phyloP scores from a whole-genome alignment of 2,797 vertebrate species.

The Coranthus polyacanthus region DNA sequence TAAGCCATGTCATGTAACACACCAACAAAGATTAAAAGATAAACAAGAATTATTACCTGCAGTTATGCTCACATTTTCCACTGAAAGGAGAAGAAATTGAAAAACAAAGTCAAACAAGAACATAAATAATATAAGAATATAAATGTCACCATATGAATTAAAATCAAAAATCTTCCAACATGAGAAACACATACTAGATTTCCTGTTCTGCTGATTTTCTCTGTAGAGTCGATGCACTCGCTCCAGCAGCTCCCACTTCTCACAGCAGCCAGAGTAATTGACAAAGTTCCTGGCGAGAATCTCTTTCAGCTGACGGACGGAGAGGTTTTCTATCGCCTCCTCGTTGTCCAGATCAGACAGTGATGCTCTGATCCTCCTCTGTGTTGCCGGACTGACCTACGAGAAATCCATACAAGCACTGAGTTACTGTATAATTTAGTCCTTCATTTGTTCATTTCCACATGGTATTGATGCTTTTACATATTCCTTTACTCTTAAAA shows the following conservation, averaged over 20 bases:
- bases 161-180: not conserved
- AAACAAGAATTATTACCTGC: conserved; percentile 79
- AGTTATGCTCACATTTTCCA: conserved; percentile 88
- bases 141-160: not conserved
- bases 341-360: conserved; percentile 93
- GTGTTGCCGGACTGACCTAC: conserved; percentile 89
- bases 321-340: conserved; percentile 93
- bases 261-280: conserved; percentile 98
- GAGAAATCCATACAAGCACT: conserved; percentile 2
- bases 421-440: not conserved
- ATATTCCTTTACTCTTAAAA: no score
- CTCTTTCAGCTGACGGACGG: conserved; percentile 96
- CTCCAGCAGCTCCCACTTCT: conserved; percentile 98
- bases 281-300: conserved; percentile 97
- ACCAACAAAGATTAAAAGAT: not conserved
- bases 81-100: conserved; percentile 66
- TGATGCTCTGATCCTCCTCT: conserved; percentile 91
- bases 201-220: conserved; percentile 94
- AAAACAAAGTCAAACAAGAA: not conserved
- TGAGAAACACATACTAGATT: conserved; percentile 84
- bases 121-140: not conserved
- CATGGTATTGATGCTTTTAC: not conserved
- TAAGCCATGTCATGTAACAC: not conserved
- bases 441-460: not conserved
- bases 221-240: conserved; percentile 95